Evolutionary conservation across 2,888 invertebrate species (phyloP), one percentile per base, ranked within the genome.

Genomic region (Caenorhabditis panamensis): DNA sequence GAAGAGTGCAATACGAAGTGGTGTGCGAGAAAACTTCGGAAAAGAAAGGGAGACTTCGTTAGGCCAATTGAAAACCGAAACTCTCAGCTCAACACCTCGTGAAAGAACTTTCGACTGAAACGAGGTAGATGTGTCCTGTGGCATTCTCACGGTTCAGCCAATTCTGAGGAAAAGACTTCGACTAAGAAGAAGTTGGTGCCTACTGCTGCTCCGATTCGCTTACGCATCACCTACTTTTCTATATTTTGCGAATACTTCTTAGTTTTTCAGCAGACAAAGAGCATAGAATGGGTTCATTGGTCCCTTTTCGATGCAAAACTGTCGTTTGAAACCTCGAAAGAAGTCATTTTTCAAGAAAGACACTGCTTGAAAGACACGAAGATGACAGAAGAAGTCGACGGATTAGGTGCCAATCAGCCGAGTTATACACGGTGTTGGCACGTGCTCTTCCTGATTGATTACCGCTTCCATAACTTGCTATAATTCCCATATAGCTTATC

Each of bases 161-260:
- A 16, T 16, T 9, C 41, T 16, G 54, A 28, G 11, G n/a, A 26
- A 54, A 54, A 54, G 9, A 9, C 26, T n/a, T 16, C 16, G 26
- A n/a, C 13, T 2, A 28, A n/a, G 26, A 24, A 26, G 26, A n/a
- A n/a, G n/a, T 54, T n/a, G 13, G 9, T 26, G 13, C 11, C n/a
- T 51, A 9, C 51, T 51, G n/a, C n/a, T n/a, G n/a, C n/a, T 24
- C 24, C 5, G 24, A 51, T 51, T 51, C 22, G 11, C 5, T 13
- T 18, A 54, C 26, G 54, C 54, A 28, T 54, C 54, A 54, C 54
- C 54, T n/a, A 54, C 6, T 54, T 26, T 54, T 41, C 41, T 41
- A 41, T 41, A 41, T 41, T 41, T 41, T 41, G 41, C 16, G 41
- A 41, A 41, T 41, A 41, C 41, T 41, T 41, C 41, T 41, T 9